Conservation (phyloP, 2,797 vertebrate species). For the Enteromius anoplus region DNA sequence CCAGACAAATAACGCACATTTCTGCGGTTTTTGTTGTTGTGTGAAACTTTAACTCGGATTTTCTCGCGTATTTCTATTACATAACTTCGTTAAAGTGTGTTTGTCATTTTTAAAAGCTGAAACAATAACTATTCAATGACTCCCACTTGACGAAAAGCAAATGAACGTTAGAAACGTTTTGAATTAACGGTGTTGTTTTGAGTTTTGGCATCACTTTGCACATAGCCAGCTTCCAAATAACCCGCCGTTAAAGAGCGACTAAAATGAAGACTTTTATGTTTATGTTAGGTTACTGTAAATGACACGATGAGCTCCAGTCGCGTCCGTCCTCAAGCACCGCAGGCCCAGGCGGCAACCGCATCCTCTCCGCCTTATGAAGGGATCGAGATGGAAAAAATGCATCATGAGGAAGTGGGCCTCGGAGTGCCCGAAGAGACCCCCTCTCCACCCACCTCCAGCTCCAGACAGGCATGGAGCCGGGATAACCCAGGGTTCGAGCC, state of each 20-base stretch:
- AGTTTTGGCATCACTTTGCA: neutral
- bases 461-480: constrained; percentile 93
- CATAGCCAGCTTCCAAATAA: neutral
- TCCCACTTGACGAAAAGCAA: neutral
- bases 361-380: constrained; percentile 71
- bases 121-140: neutral
- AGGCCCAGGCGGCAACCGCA: constrained; percentile 20
- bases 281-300: neutral
- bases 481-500: constrained; percentile 95
- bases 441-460: constrained; percentile 83
- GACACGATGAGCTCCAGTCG: constrained; percentile 51
- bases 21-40: neutral
- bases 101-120: neutral
- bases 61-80: neutral
- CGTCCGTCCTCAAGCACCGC: constrained; percentile 41
- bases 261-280: neutral
- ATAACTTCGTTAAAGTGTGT: neutral
- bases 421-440: constrained; percentile 74
- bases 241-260: neutral
- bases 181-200: neutral
- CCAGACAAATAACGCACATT: neutral
- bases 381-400: constrained; percentile 83
- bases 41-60: neutral
- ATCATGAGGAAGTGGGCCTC: constrained; percentile 77
- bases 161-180: neutral